Evolutionary conservation across 2,113 vertebrate genomes (phyloP), one percentile per base, ranked within the genome.

Genomic region (Glaucomys volans): DNA sequence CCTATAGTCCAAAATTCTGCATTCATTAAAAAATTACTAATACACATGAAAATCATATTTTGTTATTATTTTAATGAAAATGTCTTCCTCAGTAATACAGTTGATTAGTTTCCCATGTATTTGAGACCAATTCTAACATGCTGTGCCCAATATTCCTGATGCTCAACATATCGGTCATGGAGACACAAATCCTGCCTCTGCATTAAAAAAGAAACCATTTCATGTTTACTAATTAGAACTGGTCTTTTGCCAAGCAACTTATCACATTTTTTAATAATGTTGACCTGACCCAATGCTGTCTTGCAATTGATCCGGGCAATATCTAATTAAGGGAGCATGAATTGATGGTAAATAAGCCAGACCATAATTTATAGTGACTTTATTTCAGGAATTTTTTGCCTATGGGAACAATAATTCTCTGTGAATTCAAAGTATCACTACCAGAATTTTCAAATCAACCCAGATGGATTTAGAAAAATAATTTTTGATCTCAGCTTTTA

Each of bases 301-400:
- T 87, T 88, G 30, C 16, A 81, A 82, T 59, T 84, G 85, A 96
- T 91, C 22, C 2, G 96, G 44, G 54, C 59, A 94, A 72, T 37
- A 79, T 24, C 83, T 91, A 94, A 95, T 93, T 79, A 97, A 80
- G 24, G 32, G 20, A 40, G 42, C 93, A 59, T 84, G 42, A 77
- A 74, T 54, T 85, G 76, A 66, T 87, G 44, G 72, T 84, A 77
- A 92, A 92, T 87, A 95, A 91, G 52, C 26, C 30, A 77, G 66
- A 72, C 24, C 24, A n/a, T 92, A 93, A 91, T 89, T 86, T 95
- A 95, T 89, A 97, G 75, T 86, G 92, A 84, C 83, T 90, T 90
- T 92, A 81, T 80, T 90, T 97, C 79, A 96, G 69, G 59, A 91
- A 76, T 47, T 87, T 20, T 96, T 96, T 96, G 69, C 59, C 62